These are phyloP conservation scores for Pangasianodon hypophthalmus DNA, from an alignment of 2,113 vertebrate species.

Conservation along the genomic window DNA sequence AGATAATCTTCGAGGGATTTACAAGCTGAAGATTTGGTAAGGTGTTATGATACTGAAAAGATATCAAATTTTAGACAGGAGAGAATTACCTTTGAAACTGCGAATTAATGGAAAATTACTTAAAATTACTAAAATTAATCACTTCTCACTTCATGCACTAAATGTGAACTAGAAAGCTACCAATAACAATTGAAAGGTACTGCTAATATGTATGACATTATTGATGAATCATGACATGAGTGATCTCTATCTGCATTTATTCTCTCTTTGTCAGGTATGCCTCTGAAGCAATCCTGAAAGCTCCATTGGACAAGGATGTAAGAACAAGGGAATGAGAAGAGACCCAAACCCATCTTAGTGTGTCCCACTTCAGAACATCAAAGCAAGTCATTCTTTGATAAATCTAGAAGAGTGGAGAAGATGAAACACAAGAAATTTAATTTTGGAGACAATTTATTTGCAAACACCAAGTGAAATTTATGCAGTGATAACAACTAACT, in stretches of 20 bases:
- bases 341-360: conserved; percentile 7
- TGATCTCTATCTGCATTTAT: conserved; percentile 1
- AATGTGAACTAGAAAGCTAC: neutral
- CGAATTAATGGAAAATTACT: neutral
- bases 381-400: conserved; percentile 21
- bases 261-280: conserved; percentile 46
- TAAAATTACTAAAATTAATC: neutral
- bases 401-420: conserved; percentile 23
- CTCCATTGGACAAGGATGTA: conserved; percentile 42
- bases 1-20: conserved; percentile 33
- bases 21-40: conserved; percentile 18
- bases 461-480: conserved; percentile 27
- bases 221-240: neutral
- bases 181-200: neutral
- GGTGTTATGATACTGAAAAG: conserved; percentile 23
- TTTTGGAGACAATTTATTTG: conserved; percentile 26
- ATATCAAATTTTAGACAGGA: neutral
- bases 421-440: conserved; percentile 40
- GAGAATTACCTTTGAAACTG: neutral
- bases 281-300: conserved; percentile 30
- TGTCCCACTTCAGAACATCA: neutral
- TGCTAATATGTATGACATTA: neutral
- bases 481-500: neutral
- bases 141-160: neutral
- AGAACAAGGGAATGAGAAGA: conserved; percentile 36